Conservation (phyloP, 1,140 invertebrate genomes). For the Maconellicoccus hirsutus region DNA sequence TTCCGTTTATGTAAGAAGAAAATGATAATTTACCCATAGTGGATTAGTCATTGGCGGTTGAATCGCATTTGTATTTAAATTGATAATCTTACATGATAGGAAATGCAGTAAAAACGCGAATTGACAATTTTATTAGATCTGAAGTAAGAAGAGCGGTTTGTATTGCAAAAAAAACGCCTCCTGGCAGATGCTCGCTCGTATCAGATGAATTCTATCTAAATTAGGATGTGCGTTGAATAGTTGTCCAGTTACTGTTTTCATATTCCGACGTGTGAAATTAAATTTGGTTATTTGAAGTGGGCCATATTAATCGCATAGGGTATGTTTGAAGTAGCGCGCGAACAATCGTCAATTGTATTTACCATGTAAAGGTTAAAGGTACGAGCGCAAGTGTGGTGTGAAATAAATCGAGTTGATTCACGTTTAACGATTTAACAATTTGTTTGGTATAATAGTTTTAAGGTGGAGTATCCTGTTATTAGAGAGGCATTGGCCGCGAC, state of each 20-base stretch:
- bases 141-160: too few species aligned
- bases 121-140: too few species aligned
- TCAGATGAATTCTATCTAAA: too few species aligned
- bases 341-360: constrained; percentile 9
- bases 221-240: too few species aligned
- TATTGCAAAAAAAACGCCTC: too few species aligned
- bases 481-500: not conserved
- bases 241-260: too few species aligned
- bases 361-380: not conserved
- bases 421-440: constrained; percentile 4
- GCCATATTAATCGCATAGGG: not conserved
- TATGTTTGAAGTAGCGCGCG: not conserved
- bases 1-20: not conserved
- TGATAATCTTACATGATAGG: too few species aligned
- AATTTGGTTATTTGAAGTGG: too few species aligned
- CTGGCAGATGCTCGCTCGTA: too few species aligned
- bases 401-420: not conserved
- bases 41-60: not conserved
- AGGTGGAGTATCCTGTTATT: constrained; percentile 7
- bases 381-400: not conserved
- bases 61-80: not conserved
- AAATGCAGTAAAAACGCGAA: too few species aligned
- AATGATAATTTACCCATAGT: not conserved
- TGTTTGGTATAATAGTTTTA: constrained; percentile 2
- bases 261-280: too few species aligned